Evolutionary conservation across 1,140 invertebrate genomes (phyloP), one percentile per base, ranked within the genome.

Genomic region (Latrodectus geometricus): DNA sequence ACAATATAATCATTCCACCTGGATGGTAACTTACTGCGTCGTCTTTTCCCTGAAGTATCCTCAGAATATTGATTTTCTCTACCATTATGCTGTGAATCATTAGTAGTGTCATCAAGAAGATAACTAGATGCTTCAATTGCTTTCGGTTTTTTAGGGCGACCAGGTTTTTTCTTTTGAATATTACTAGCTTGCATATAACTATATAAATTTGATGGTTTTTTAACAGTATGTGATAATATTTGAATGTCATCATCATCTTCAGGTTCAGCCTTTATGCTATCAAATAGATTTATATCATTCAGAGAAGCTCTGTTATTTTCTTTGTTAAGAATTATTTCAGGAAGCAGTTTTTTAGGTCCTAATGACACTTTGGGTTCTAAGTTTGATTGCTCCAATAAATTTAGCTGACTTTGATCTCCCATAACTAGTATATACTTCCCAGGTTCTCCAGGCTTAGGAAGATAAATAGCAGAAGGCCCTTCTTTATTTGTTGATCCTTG

Each of bases 1-100:
- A 87, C 85, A 73, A 87, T 87, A 54, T 87, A 87, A 80, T 87
- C 85, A 87, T 87, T 80, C 85, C 85, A 87, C 15, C 61, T 73
- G 12, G 85, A 87, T 12, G 85, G 85, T 12, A 87, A 48, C 21
- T 87, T 87, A 14, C 77, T 68, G 9, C 85, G 66, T 0, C 85
- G 52, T 9, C 85, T 65, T 68, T 68, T 87, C 8, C 80, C 80
- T 65, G 73, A 15, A 54, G 70, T n/a, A 56, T 65, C 69, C 50
- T 74, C 72, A 61, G 20, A 56, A 35, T 76, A 61, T n/a, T 9
- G 9, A 49, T 21, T 48, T 49, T 87, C 77, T 48, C 56, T n/a
- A 15, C 17, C 17, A 65, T 79, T 87, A 9, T 52, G n/a, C 50
- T 65, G 52, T 11, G 85, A 87, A 68, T 87, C 77, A 50, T 56